Conservation (phyloP, 2,888 invertebrate species). For the Cephus sareptanus region DNA sequence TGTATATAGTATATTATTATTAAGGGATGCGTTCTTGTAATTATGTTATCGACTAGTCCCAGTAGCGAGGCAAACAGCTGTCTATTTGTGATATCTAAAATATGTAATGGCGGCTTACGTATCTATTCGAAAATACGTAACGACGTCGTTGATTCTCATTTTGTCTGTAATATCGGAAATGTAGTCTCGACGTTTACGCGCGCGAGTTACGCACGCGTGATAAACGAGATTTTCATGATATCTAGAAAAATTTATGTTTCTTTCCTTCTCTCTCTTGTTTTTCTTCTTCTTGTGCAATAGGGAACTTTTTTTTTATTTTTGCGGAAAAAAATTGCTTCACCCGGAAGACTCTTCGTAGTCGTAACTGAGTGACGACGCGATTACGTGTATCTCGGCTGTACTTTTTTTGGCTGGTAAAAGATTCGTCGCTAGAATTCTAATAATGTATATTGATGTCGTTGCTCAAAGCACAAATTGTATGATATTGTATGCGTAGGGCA, state of each 20-base stretch:
- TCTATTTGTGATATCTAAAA: conserved; percentile 60
- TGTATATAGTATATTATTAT: neutral
- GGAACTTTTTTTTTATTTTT: neutral
- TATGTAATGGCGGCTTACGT: conserved; percentile 29
- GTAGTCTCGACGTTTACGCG: neutral
- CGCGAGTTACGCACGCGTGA: neutral
- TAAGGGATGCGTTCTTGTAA: neutral
- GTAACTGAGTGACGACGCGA: neutral
- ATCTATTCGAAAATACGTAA: neutral
- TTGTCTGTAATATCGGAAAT: neutral
- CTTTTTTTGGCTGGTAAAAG: neutral
- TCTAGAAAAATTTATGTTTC: neutral
- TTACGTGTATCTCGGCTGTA: neutral
- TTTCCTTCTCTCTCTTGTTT: neutral
- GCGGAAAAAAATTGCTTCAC: neutral
- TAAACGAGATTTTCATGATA: neutral
- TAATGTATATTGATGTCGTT: conserved; percentile 5
- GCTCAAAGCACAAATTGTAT: conserved; percentile 13
- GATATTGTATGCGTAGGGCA: conserved; percentile 3
- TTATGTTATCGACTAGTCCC: conserved; percentile 45
- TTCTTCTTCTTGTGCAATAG: neutral
- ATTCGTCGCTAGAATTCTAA: neutral
- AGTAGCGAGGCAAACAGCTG: conserved; percentile 51
- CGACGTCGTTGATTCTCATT: conserved; percentile 12
- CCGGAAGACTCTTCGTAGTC: neutral